phyloP scores from a whole-genome alignment of 2,888 invertebrate species.

The Xestia sexstrigata region DNA sequence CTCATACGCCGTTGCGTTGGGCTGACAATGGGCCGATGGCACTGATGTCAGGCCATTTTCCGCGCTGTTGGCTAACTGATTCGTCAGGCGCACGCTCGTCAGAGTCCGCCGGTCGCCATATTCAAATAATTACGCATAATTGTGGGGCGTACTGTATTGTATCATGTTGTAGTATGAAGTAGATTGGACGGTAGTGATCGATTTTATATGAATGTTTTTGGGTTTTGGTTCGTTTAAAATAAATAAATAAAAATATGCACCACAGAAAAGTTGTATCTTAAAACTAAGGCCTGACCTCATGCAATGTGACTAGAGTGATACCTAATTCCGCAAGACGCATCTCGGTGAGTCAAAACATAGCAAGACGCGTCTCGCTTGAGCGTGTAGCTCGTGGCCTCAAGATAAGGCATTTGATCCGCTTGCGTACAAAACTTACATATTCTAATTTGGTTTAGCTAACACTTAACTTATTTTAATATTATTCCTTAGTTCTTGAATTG shows the following conservation, averaged over 20 bases:
- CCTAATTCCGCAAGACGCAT: not conserved
- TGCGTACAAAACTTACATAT: not conserved
- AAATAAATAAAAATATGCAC: not conserved
- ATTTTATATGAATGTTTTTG: not conserved
- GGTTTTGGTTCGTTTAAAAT: not conserved
- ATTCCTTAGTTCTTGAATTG: not conserved
- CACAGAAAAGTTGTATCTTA: not conserved
- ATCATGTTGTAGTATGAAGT: not conserved
- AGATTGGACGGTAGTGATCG: not conserved
- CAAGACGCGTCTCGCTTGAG: not conserved
- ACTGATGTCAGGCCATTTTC: slow-evolving; percentile 54
- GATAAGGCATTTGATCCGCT: not conserved
- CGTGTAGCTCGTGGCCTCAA: not conserved
- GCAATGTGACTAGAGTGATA: not conserved
- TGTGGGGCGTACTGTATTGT: slow-evolving; percentile 33
- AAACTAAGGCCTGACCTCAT: not conserved
- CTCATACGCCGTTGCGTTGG: slow-evolving; percentile 15
- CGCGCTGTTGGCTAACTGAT: slow-evolving; percentile 54
- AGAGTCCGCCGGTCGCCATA: slow-evolving; percentile 35
- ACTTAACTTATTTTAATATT: not conserved
- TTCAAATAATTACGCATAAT: slow-evolving; percentile 62
- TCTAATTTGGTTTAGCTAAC: not conserved
- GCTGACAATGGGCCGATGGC: slow-evolving; percentile 48
- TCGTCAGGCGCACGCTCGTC: slow-evolving; percentile 55
- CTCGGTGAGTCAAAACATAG: not conserved